Evolutionary conservation across 2,797 vertebrate genomes (phyloP).

Genomic region (Scarus forsteni): DNA sequence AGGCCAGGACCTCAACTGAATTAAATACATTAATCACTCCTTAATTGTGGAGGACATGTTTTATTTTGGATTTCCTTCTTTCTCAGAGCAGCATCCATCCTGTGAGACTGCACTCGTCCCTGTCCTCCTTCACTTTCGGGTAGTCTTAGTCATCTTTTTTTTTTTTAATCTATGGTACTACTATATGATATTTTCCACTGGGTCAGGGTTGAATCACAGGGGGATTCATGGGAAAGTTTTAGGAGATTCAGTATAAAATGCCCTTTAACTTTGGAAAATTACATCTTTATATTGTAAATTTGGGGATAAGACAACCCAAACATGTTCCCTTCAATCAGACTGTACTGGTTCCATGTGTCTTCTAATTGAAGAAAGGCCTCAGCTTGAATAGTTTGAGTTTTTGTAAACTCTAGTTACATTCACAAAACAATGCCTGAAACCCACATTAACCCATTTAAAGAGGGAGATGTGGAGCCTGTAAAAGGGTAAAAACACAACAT

Average conservation of each 20-base stretch:
- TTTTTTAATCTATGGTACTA: neutral
- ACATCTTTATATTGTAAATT: too few relatives aligned
- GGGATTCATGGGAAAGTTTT: conserved; percentile 8
- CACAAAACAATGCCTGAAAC: neutral
- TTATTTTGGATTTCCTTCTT: neutral
- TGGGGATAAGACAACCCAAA: neutral
- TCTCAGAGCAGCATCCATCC: conserved; percentile 28
- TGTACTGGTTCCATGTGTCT: neutral
- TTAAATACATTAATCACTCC: neutral
- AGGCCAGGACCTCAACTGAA: too few relatives aligned
- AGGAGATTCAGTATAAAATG: too few relatives aligned
- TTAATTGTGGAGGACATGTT: conserved; percentile 1
- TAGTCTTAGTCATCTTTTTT: neutral
- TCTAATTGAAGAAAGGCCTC: neutral
- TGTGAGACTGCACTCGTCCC: conserved; percentile 30
- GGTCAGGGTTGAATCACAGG: conserved; percentile 15
- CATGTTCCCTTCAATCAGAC: neutral
- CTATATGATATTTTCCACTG: neutral
- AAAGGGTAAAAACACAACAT: neutral
- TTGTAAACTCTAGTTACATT: neutral
- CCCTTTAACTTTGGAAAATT: too few relatives aligned
- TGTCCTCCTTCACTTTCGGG: conserved; percentile 10
- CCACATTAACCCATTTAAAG: neutral
- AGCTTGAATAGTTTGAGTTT: neutral
- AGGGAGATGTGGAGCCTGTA: conserved; percentile 1